Base-by-base conservation (phyloP, 2,888 invertebrate species). In the Scaptomyza caliginosa region DNA sequence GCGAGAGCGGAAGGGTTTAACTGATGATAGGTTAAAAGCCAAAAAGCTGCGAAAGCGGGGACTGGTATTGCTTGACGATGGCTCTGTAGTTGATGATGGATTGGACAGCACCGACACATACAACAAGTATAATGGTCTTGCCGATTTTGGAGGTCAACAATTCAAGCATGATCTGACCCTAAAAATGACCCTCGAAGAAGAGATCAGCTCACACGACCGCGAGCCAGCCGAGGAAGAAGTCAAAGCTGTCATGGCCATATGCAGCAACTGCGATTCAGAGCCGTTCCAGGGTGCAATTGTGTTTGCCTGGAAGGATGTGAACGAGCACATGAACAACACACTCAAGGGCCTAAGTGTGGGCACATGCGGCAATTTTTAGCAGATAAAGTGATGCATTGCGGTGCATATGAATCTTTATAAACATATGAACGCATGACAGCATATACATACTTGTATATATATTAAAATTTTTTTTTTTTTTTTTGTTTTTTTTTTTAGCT, bases 171-270 rank as follows among this genome's bases (percentile, higher is more conserved):
- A 93, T 65, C 92, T 94, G 76, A 92, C 92, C 51, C 62, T 83
- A 3, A 89, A 88, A 59, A 90, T 88, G 86, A 90, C 88, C 30
- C 86, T 91, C 7, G 90, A 90, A 64, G 89, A 90, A 63, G 89
- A 91, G 74, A 91, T 92, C 3, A 92, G 93, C 91, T 93, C 93
- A 48, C 95, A 96, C 63, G 96, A 95, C 81, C 92, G 95, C 38
- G 96, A 96, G 81, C 96, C 96, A 0, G 96, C 96, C 0, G 96
- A 96, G 89, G 96, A 95, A 26, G 96, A 96, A 90, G 96, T 96
- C 0, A 94, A 93, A 77, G 95, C 95, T 8, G 96, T 96, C 0
- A 95, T 96, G 95, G 93, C 94, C 74, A 92, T 96, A 2, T 96
- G 96, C 90, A 94, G 94, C 59, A 94, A 94, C 1, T 96, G 96